These are phyloP conservation scores for Chiloscyllium plagiosum DNA, from an alignment of 2,113 vertebrate species.

Conservation along the genomic window DNA sequence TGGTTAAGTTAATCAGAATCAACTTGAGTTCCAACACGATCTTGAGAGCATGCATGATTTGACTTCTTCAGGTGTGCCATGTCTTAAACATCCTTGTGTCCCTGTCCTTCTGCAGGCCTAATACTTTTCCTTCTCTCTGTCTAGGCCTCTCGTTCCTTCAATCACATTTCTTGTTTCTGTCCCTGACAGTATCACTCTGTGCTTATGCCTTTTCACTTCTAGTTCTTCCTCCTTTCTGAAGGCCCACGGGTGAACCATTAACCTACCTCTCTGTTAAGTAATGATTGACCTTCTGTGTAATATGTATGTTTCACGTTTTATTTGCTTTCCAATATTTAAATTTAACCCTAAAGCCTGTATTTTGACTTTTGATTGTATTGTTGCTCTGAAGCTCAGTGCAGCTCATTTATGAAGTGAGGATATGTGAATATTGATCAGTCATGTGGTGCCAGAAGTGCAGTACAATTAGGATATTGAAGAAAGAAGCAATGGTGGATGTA, in stretches of 20 bases:
- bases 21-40: background rate
- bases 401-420: background rate
- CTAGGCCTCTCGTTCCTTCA: background rate
- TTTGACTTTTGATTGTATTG: background rate
- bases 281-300: background rate
- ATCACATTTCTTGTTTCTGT: background rate
- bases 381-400: background rate
- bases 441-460: background rate
- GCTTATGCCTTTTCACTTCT: background rate
- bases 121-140: background rate
- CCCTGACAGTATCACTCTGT: background rate
- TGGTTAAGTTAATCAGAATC: background rate
- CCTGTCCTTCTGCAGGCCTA: background rate
- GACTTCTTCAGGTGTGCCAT: background rate
- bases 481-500: too few relatives aligned
- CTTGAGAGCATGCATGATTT: background rate
- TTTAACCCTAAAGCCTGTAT: background rate
- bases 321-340: background rate
- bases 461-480: background rate
- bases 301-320: background rate
- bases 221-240: background rate
- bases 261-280: background rate
- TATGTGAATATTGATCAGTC: background rate
- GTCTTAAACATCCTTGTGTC: background rate
- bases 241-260: background rate